Conservation (phyloP, 2,113 vertebrate species). For the Aptenodytes forsteri region DNA sequence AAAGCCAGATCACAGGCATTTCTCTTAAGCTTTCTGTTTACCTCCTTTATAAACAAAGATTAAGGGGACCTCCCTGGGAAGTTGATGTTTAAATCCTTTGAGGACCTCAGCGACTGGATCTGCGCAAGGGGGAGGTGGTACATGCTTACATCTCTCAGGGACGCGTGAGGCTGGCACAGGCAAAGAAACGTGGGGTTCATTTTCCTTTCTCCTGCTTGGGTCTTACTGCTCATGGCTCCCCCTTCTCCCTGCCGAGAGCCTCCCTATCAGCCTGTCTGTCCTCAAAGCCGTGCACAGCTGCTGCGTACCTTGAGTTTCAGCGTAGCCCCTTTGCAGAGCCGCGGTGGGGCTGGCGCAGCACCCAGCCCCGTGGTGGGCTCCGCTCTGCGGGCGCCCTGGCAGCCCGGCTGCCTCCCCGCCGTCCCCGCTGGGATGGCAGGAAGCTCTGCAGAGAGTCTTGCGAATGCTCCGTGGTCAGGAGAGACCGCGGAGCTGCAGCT, state of each 20-base stretch:
- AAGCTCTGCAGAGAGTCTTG: neutral
- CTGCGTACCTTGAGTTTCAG: neutral
- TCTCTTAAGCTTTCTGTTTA: constrained; percentile 21
- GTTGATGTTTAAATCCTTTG: neutral
- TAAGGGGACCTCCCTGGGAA: neutral
- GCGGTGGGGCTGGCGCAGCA: neutral
- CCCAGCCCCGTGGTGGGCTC: neutral
- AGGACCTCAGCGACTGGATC: neutral
- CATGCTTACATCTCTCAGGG: fast-evolving
- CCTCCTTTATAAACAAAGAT: neutral
- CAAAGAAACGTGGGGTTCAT: neutral
- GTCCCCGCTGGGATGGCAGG: neutral
- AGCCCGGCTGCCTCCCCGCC: neutral
- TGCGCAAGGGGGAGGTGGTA: fast-evolving
- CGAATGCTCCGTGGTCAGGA: neutral
- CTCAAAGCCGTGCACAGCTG: fast-evolving
- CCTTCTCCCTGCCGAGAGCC: neutral
- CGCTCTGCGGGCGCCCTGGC: neutral
- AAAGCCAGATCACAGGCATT: neutral
- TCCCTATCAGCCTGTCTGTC: neutral
- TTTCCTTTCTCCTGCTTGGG: neutral
- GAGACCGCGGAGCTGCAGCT: neutral
- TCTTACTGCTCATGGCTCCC: neutral
- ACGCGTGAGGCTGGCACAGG: fast-evolving
- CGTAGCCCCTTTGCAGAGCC: neutral